Percentiles rank a stretch among this genome's conserved stretches.
phyloP scores from a whole-genome alignment of 2,888 invertebrate species.

The Bellardia pandia region DNA sequence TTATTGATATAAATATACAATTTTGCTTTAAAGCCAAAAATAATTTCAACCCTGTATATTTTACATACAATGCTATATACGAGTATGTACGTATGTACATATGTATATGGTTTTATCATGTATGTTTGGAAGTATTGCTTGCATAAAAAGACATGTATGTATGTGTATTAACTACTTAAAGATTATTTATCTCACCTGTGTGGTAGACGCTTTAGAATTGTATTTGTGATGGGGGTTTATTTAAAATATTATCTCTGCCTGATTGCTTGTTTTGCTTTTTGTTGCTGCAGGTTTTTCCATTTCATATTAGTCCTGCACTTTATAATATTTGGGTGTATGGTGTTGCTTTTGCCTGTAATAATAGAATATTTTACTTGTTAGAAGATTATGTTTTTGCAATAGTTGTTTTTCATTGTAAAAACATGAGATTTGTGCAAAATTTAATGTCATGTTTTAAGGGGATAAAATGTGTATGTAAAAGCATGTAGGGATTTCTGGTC shows the following conservation, averaged over 20 bases:
- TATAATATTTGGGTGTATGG: constrained; percentile 17
- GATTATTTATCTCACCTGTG: constrained; percentile 65
- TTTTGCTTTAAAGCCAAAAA: constrained; percentile 45
- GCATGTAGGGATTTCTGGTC: neutral
- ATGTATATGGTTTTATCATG: neutral
- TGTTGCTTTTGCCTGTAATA: constrained; percentile 60
- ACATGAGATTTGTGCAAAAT: constrained; percentile 45
- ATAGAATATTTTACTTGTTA: constrained; percentile 53
- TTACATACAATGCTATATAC: neutral
- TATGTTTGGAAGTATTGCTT: too few relatives aligned
- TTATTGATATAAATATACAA: constrained; percentile 49
- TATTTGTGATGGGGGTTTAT: constrained; percentile 39
- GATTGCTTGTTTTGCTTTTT: constrained; percentile 27
- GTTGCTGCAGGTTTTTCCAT: neutral
- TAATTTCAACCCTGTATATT: constrained; percentile 41
- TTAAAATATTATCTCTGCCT: constrained; percentile 38
- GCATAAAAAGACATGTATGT: neutral
- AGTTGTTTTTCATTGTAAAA: constrained; percentile 44
- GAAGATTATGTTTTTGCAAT: constrained; percentile 50
- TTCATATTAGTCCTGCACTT: neutral
- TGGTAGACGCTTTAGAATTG: constrained; percentile 36
- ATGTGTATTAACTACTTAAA: constrained; percentile 14
- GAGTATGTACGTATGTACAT: neutral
- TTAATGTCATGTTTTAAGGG: constrained; percentile 56
- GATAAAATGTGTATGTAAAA: neutral